Evolutionary conservation across 2,888 invertebrate species (phyloP), one percentile per base, ranked within the genome.

Genomic region (Hemaris fuciformis): DNA sequence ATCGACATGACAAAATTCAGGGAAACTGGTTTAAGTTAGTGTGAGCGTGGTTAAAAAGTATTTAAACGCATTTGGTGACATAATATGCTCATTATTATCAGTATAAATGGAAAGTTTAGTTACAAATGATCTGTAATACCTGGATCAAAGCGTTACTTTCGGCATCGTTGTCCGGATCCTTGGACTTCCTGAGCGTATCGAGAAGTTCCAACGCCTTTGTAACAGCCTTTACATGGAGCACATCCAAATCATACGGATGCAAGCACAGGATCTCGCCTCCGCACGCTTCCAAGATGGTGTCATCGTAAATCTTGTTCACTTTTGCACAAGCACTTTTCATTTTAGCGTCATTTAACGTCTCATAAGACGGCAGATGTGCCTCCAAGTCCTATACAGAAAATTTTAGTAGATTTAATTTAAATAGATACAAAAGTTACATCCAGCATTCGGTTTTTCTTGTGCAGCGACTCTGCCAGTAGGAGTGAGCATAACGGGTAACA

Each of bases 341-440:
- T 63, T 79, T 81, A 0, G 65, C 68, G 18, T 76, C 70, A 63
- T 81, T 81, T 43, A 74, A 64, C 43, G 69, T 63, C n/a, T 64
- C 46, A 61, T 74, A 73, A 13, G 66, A 57, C 1, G 66, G 23
- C n/a, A 77, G 62, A 22, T 62, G 61, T 1, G 62, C 68, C 1
- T 75, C 70, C 42, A 81, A 61, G 25, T 79, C 79, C 81, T 81
- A 63, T 2, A 64, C 18, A 18, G 10, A 34, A 27, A 23, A 23
- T 59, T 18, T 7, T 3, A n/a, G 13, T 20, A 15, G 3, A 7
- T n/a, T 7, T 27, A 27, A 2, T 27, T 27, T 7, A 27, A 27
- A 8, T 27, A 6, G 25, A 5, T 6, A 25, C 25, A 6, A 25
- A 25, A 5, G 6, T 25, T 25, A 25, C 25, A 25, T 3, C 6